A percentile compares a stretch with the other conserved stretches of the same genome.
Conservation (phyloP, 2,888 invertebrate species). For the Megastigmus dorsalis region DNA sequence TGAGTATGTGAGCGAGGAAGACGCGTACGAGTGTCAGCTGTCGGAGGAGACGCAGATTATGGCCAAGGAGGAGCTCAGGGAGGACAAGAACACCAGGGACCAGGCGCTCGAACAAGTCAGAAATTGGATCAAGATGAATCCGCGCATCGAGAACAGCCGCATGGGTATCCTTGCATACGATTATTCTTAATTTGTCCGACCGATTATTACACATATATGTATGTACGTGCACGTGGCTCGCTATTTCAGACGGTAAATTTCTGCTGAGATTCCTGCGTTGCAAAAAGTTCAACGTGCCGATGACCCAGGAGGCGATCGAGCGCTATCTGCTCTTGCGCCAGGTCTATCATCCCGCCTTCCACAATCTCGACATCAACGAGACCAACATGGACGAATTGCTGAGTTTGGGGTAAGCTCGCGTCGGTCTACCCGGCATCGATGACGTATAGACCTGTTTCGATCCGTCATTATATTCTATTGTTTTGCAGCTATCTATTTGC, state of each 20-base stretch:
- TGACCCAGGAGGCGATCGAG: conserved; percentile 86
- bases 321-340: conserved; percentile 86
- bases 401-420: conserved; percentile 80
- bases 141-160: conserved; percentile 81
- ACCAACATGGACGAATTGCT: conserved; percentile 83
- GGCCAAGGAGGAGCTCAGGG: conserved; percentile 82
- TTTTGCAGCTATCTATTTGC: conserved; percentile 83
- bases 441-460: no score
- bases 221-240: no score
- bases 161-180: no score
- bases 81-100: conserved; percentile 80
- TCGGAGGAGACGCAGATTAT: conserved; percentile 79
- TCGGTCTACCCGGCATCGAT: no score
- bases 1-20: conserved; percentile 79
- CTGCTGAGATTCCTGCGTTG: conserved; percentile 85
- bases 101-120: conserved; percentile 82
- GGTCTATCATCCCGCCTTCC: conserved; percentile 85
- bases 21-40: conserved; percentile 80
- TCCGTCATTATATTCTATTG: no score
- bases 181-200: no score
- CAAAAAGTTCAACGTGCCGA: conserved; percentile 87
- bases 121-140: conserved; percentile 83
- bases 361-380: conserved; percentile 83
- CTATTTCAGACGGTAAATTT: conserved; percentile 80
- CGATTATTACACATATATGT: no score